phyloP scores from a whole-genome alignment of 2,113 vertebrate genomes.

The Chaenocephalus aceratus region DNA sequence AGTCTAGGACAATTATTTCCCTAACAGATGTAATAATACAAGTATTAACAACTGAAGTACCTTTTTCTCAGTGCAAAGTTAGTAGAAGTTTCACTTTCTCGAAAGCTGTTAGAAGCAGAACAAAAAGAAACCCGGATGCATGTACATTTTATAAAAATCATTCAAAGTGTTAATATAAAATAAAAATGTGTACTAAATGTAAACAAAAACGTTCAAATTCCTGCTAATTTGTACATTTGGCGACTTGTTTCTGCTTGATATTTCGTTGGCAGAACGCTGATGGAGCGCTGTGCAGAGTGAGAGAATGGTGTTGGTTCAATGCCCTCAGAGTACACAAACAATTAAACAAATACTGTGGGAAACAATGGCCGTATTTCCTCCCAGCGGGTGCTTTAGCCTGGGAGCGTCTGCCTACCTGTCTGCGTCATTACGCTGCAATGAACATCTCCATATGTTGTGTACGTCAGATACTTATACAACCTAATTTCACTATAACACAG shows the following conservation, averaged over 20 bases:
- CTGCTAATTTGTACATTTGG: not conserved
- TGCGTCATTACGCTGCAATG: not conserved
- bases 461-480: not conserved
- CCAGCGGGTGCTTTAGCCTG: not conserved
- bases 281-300: not conserved
- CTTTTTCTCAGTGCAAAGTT: not conserved
- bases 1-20: too few relatives aligned
- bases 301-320: not conserved
- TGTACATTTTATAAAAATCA: not conserved
- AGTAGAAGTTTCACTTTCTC: not conserved
- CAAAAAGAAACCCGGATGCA: not conserved
- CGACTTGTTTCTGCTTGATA: not conserved
- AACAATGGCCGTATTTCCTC: constrained; percentile 20
- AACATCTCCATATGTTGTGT: not conserved
- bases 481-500: constrained; percentile 11
- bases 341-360: constrained; percentile 42
- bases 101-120: not conserved
- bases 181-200: too few relatives aligned
- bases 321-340: constrained; percentile 16
- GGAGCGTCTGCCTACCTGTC: too few relatives aligned
- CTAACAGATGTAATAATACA: not conserved
- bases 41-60: not conserved
- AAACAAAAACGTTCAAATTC: not conserved
- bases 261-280: not conserved
- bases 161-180: not conserved